Percentiles rank a stretch among this genome's conserved stretches.
Evolutionary conservation across 1,140 invertebrate species (phyloP).

Genomic region (Cydia fagiglandana): DNA sequence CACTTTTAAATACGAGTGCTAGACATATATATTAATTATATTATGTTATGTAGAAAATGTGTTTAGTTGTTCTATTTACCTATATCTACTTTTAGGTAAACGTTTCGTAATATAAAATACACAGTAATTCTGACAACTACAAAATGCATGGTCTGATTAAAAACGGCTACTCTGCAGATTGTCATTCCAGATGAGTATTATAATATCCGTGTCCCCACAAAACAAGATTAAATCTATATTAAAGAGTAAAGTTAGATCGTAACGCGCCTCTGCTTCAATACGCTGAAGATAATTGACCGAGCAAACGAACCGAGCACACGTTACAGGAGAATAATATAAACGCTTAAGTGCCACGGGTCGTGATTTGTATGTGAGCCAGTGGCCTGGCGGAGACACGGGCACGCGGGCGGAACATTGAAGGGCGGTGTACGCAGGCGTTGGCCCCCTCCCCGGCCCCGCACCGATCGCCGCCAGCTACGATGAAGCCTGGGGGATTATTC

Average conservation of each 20-base stretch:
- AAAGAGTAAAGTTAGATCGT: conserved; percentile 29
- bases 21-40: not conserved
- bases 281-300: conserved; percentile 62
- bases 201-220: not conserved
- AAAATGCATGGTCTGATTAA: not conserved
- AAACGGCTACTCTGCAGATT: not conserved
- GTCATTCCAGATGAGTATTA: not conserved
- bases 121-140: not conserved
- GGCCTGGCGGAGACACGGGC: conserved; percentile 24
- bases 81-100: not conserved
- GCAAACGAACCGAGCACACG: conserved; percentile 60
- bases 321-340: conserved; percentile 57
- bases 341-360: conserved; percentile 19
- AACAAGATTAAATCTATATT: conserved; percentile 11
- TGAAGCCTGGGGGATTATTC: conserved; percentile 31
- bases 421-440: conserved; percentile 24
- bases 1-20: not conserved
- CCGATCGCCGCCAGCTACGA: conserved; percentile 29
- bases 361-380: conserved; percentile 11
- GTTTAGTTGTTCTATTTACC: not conserved
- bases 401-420: not conserved
- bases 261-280: conserved; percentile 45
- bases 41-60: not conserved
- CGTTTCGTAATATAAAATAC: not conserved
- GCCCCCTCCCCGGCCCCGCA: not conserved